Base-by-base conservation (phyloP, 2,113 vertebrate species). In the Salminus brasiliensis region DNA sequence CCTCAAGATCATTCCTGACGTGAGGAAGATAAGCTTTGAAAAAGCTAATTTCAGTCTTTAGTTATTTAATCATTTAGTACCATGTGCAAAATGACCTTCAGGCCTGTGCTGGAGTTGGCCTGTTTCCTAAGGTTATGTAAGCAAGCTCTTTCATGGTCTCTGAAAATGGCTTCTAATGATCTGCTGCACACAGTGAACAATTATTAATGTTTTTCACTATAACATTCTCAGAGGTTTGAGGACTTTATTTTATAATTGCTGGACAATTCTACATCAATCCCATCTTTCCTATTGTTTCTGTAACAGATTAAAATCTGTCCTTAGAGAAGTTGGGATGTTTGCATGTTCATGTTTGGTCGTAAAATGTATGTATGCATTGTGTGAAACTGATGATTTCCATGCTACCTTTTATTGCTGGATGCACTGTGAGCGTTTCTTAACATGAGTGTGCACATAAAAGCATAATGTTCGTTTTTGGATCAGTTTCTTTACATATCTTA, bases 91-190 rank as follows among this genome's bases (percentile, higher is more conserved):
- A 27, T 60, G 57, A 32, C 60, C 27, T 63, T 18, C 29, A 18
- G 60, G 60, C 27, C 11, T 63, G 23, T 55, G 52, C 52, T 55
- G 29, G 29, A 63, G 60, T 34, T 8, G 15, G 30, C 60, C 29
- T 63, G 25, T 5, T 60, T 60, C 18, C 60, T 32, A 63, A 63
- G 30, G 30, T 63, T 30, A 63, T 63, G 60, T 63, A 32, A 63
- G 60, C 15, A 63, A 63, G 60, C 30, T 12, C 25, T 63, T 62
- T 30, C 15, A 15, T 62, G 7, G 7, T 32, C 5, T 32, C 15
- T 13, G 30, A 63, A 63, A 34, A 13, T n/a, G n/a, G 34, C 34
- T 63, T 63, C 30, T 34, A 34, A 63, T 60, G 15, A 8, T 59
- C 13, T 5, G 15, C 5, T 4, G 16, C 16, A 3, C 1, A 49